These are phyloP conservation scores for Drosophila meridiana DNA, from an alignment of 2,888 invertebrate species.

Conservation along the genomic window DNA sequence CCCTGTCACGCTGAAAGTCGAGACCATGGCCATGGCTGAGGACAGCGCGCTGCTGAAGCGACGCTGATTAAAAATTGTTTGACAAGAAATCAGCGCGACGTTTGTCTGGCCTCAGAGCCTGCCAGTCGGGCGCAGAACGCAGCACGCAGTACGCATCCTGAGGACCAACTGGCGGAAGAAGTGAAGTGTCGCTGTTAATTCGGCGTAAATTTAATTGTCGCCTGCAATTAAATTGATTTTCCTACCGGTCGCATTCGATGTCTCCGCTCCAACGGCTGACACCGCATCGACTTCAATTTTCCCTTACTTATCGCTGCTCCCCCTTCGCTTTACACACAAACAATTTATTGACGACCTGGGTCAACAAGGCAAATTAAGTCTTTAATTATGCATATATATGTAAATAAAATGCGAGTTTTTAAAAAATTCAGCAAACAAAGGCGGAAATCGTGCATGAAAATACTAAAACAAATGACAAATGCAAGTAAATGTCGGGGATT, in stretches of 20 bases:
- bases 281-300: conserved; percentile 61
- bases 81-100: conserved; percentile 78
- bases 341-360: background rate
- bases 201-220: conserved; percentile 80
- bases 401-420: background rate
- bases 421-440: background rate
- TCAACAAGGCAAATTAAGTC: conserved; percentile 1
- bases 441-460: background rate
- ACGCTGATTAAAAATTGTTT: conserved; percentile 81
- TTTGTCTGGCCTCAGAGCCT: conserved; percentile 58
- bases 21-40: conserved; percentile 21
- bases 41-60: conserved; percentile 71
- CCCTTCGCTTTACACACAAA: background rate
- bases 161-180: conserved; percentile 32
- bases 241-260: conserved; percentile 46
- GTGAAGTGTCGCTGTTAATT: conserved; percentile 75
- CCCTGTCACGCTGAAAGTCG: background rate
- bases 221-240: conserved; percentile 81
- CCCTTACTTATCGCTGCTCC: conserved; percentile 16
- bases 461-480: background rate
- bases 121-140: background rate
- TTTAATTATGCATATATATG: background rate
- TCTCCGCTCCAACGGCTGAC: conserved; percentile 45
- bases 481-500: background rate
- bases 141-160: background rate